Evolutionary conservation across 2,797 vertebrate genomes (phyloP).

Genomic region (Acomys russatus): DNA sequence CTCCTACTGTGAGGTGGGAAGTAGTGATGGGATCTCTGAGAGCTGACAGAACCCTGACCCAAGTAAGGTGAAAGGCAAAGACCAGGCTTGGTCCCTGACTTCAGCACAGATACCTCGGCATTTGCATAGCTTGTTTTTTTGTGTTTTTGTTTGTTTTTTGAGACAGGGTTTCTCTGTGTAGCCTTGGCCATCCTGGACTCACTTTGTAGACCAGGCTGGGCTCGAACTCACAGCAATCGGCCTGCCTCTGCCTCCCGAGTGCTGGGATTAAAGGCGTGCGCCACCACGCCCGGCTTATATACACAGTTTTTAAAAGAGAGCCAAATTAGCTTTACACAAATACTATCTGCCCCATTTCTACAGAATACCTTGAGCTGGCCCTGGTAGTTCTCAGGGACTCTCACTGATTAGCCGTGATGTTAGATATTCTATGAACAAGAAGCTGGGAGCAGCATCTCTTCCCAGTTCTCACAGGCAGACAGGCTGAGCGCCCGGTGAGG

Average conservation of each 20-base stretch:
- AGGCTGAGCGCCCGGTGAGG: not conserved
- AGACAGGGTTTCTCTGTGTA: too few species aligned
- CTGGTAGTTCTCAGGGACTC: not conserved
- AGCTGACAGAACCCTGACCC: not conserved
- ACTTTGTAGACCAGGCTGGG: too few species aligned
- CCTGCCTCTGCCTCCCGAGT: too few species aligned
- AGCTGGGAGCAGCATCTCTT: not conserved
- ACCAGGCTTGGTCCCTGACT: not conserved
- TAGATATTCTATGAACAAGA: not conserved
- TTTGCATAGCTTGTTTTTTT: too few species aligned
- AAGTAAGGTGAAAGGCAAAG: not conserved
- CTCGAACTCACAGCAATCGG: too few species aligned
- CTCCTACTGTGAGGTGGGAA: not conserved
- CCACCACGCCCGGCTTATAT: too few species aligned
- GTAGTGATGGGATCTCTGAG: too few species aligned
- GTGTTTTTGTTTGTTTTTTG: too few species aligned
- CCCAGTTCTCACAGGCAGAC: not conserved
- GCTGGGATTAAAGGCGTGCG: too few species aligned
- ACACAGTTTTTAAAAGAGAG: not conserved
- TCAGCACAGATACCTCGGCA: not conserved
- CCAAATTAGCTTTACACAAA: constrained; percentile 12
- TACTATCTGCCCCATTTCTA: not conserved
- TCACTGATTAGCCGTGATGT: not conserved
- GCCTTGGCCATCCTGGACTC: too few species aligned
- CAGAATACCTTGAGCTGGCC: not conserved